Percentiles rank a stretch among this genome's conserved stretches.
phyloP scores from a whole-genome alignment of 2,888 invertebrate species.

The Andrena praecox region DNA sequence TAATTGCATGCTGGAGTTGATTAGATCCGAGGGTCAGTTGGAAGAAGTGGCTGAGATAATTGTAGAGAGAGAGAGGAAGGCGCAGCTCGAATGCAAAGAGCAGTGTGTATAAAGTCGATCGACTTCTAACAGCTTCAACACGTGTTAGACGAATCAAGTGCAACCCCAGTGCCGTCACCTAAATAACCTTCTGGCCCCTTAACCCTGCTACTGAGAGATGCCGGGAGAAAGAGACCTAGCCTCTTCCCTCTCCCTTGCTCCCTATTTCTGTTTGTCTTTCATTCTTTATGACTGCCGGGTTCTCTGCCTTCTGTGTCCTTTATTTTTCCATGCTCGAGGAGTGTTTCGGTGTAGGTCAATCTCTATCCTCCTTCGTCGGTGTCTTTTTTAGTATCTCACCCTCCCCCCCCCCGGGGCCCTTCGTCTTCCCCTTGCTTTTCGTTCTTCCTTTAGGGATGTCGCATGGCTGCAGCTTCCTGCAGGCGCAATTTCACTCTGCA shows the following conservation, averaged over 20 bases:
- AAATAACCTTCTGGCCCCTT: slow-evolving; percentile 38
- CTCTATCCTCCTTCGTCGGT: slow-evolving; percentile 21
- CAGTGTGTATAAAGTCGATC: slow-evolving; percentile 6
- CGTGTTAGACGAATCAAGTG: slow-evolving; percentile 60
- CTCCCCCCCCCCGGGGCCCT: too few relatives aligned
- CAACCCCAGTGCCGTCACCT: slow-evolving; percentile 53
- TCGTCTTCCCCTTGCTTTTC: not conserved
- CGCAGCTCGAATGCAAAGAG: not conserved
- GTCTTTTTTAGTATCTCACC: slow-evolving; percentile 4
- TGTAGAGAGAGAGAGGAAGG: too few relatives aligned
- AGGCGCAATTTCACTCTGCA: slow-evolving; percentile 15
- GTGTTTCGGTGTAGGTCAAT: slow-evolving; percentile 27
- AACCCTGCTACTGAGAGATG: slow-evolving; percentile 27
- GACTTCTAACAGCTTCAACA: slow-evolving; percentile 32
- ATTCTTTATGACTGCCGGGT: slow-evolving; percentile 29
- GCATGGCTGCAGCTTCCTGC: slow-evolving; percentile 12
- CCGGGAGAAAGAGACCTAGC: slow-evolving; percentile 5
- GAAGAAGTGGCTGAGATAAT: too few relatives aligned
- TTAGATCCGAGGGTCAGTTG: too few relatives aligned
- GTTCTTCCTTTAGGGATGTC: not conserved
- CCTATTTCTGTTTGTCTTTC: slow-evolving; percentile 24
- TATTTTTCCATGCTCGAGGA: not conserved
- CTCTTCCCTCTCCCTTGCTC: not conserved
- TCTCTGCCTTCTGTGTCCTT: not conserved
- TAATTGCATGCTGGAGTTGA: too few relatives aligned